Evolutionary conservation across 2,888 invertebrate species (phyloP).

Genomic region (Euproctis similis): DNA sequence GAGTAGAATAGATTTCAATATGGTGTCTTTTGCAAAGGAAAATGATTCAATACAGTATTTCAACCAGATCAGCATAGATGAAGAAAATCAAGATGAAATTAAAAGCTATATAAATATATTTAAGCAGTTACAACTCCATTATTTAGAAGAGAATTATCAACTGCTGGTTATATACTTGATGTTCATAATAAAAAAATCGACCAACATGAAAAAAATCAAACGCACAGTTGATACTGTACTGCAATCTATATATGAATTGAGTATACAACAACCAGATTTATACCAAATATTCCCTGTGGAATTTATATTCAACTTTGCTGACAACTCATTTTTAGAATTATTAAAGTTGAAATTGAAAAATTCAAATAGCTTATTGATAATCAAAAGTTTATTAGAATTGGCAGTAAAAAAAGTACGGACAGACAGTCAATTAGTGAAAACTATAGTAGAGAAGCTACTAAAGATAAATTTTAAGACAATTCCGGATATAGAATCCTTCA

Average conservation of each 20-base stretch:
- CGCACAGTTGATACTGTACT: slow-evolving; percentile 43
- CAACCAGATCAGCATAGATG: slow-evolving; percentile 24
- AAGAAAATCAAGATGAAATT: slow-evolving; percentile 31
- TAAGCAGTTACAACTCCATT: slow-evolving; percentile 45
- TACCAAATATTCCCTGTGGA: slow-evolving; percentile 55
- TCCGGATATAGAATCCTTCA: slow-evolving; percentile 45
- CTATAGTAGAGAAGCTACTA: slow-evolving; percentile 48
- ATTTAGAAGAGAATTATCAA: slow-evolving; percentile 60
- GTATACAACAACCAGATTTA: slow-evolving; percentile 54
- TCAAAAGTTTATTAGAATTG: slow-evolving; percentile 50
- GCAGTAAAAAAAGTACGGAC: slow-evolving; percentile 58
- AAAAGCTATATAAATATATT: slow-evolving; percentile 42
- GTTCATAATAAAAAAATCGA: slow-evolving; percentile 49
- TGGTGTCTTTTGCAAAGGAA: slow-evolving; percentile 37
- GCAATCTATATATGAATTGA: slow-evolving; percentile 54
- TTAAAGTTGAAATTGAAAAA: slow-evolving; percentile 53
- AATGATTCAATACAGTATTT: slow-evolving; percentile 37
- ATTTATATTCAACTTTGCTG: slow-evolving; percentile 49
- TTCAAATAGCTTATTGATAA: slow-evolving; percentile 39
- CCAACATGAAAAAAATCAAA: slow-evolving; percentile 45
- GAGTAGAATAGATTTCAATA: slow-evolving; percentile 42
- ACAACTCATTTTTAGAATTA: slow-evolving; percentile 40
- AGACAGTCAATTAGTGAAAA: slow-evolving; percentile 52
- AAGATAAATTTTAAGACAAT: slow-evolving; percentile 34
- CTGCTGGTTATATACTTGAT: slow-evolving; percentile 49